Conservation (phyloP, 2,888 invertebrate species). For the Tipula vernalis region DNA sequence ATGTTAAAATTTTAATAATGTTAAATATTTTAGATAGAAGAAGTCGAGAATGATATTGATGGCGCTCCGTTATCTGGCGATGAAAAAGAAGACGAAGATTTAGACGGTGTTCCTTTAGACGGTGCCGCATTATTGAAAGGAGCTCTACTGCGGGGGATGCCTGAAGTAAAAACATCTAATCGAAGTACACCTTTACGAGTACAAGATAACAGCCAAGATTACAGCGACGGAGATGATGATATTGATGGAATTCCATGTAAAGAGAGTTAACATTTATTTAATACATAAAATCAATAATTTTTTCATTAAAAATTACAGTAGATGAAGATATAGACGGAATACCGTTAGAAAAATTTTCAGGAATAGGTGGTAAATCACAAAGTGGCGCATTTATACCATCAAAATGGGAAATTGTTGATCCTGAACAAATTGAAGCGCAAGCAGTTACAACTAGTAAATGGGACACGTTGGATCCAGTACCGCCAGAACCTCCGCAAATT, state of each 20-base stretch:
- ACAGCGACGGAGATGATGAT: constrained; percentile 42
- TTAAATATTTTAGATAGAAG: constrained; percentile 23
- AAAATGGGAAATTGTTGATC: constrained; percentile 94
- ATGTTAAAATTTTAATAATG: background rate
- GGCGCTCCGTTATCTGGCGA: constrained; percentile 40
- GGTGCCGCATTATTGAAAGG: constrained; percentile 69
- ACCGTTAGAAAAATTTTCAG: constrained; percentile 43
- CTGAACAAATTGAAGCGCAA: constrained; percentile 61
- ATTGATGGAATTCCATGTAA: constrained; percentile 55
- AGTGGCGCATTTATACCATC: constrained; percentile 71
- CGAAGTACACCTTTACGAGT: constrained; percentile 24
- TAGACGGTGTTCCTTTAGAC: constrained; percentile 66
- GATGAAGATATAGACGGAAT: constrained; percentile 66
- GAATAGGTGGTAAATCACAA: constrained; percentile 17
- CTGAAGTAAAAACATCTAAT: constrained; percentile 25
- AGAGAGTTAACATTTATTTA: constrained; percentile 20
- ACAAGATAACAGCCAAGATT: constrained; percentile 19
- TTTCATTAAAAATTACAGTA: constrained; percentile 32
- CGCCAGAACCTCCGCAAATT: constrained; percentile 32
- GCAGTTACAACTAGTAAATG: constrained; percentile 83
- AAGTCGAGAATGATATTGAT: constrained; percentile 32
- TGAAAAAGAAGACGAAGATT: constrained; percentile 47
- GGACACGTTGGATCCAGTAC: constrained; percentile 55
- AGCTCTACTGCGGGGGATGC: constrained; percentile 40
- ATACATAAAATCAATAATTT: background rate